Percentiles rank a stretch among this genome's conserved stretches.
These are phyloP conservation scores for Thysanoteuthis rhombus DNA, from an alignment of 2,888 invertebrate species.

Conservation along the genomic window DNA sequence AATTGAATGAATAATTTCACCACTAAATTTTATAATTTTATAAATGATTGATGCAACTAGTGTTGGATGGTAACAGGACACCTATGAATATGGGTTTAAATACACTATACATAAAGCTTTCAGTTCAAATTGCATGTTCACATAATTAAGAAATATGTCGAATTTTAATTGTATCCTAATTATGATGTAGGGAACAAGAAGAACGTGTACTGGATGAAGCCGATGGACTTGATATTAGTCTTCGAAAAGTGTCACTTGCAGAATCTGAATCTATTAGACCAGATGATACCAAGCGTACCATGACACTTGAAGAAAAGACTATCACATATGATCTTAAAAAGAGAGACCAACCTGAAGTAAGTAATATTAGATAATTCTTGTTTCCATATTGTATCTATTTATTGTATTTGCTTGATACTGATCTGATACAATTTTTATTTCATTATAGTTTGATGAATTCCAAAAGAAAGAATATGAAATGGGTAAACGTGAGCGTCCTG, in stretches of 20 bases:
- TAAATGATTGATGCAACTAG: too few relatives aligned
- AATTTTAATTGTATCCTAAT: constrained; percentile 23
- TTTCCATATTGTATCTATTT: not conserved
- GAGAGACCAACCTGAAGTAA: constrained; percentile 42
- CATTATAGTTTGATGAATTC: constrained; percentile 41
- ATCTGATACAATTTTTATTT: not conserved
- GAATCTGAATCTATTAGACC: constrained; percentile 42
- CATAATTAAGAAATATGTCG: not conserved
- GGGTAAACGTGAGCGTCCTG: constrained; percentile 43
- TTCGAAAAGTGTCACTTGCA: constrained; percentile 43
- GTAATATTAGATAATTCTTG: not conserved
- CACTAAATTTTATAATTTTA: too few relatives aligned
- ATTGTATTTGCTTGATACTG: not conserved
- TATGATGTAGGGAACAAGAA: constrained; percentile 40
- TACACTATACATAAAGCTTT: too few relatives aligned
- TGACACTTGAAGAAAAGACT: constrained; percentile 37
- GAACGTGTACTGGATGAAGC: constrained; percentile 44
- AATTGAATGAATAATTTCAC: too few relatives aligned
- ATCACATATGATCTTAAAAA: constrained; percentile 37
- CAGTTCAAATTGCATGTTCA: not conserved
- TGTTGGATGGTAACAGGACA: too few relatives aligned
- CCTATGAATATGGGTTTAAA: too few relatives aligned
- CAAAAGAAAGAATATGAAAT: constrained; percentile 39
- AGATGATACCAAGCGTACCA: constrained; percentile 39
- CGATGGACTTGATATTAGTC: constrained; percentile 44